Percentiles rank a stretch among this genome's conserved stretches.
phyloP scores from a whole-genome alignment of 2,113 vertebrate genomes.

The Aegotheles bennettii region DNA sequence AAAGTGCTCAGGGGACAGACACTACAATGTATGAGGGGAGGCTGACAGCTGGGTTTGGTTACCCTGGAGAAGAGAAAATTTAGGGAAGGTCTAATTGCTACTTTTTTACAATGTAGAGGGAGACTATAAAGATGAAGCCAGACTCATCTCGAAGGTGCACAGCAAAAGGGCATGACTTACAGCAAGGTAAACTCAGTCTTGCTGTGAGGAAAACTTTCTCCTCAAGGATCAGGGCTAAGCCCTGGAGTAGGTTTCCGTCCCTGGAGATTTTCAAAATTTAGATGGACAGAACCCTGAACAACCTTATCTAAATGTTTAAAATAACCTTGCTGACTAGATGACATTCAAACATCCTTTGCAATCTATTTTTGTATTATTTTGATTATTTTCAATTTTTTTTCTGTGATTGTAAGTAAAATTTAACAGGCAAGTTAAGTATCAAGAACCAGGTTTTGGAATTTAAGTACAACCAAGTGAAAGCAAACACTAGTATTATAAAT shows the following conservation, averaged over 20 bases:
- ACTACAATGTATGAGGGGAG: not conserved
- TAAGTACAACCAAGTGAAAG: not conserved
- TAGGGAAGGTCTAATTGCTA: not conserved
- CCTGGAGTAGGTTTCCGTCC: not conserved
- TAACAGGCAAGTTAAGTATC: not conserved
- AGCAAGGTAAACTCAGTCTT: not conserved
- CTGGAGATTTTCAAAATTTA: not conserved
- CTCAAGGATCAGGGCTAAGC: not conserved
- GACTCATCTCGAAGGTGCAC: not conserved
- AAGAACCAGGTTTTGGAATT: not conserved
- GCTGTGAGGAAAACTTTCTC: not conserved
- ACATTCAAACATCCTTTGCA: not conserved
- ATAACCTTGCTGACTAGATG: not conserved
- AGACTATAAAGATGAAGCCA: not conserved
- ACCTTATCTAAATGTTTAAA: not conserved
- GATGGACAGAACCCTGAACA: not conserved
- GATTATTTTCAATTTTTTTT: not conserved
- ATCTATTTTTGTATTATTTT: not conserved
- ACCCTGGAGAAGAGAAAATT: not conserved
- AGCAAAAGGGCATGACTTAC: not conserved
- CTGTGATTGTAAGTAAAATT: not conserved
- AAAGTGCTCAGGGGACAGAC: not conserved
- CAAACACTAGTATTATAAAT: not conserved
- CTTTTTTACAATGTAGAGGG: not conserved
- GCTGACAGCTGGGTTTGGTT: not conserved